These are phyloP conservation scores for Augochlorella aurata DNA, from an alignment of 2,888 invertebrate species.

Conservation along the genomic window DNA sequence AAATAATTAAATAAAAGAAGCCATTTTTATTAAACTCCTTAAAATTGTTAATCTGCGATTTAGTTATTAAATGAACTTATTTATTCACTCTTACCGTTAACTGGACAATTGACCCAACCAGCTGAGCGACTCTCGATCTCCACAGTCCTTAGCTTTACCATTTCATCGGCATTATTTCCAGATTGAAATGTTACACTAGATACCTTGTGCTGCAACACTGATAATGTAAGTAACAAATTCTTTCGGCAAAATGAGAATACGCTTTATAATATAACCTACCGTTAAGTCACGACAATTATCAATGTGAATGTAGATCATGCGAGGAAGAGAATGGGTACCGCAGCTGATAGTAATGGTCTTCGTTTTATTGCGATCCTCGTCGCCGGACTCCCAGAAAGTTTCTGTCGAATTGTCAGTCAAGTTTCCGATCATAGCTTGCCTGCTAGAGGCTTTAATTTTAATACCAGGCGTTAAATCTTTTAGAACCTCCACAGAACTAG, in stretches of 20 bases:
- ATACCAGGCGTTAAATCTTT: constrained; percentile 89
- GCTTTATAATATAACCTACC: constrained; percentile 83
- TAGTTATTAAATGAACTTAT: too few relatives aligned
- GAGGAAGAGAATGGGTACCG: constrained; percentile 86
- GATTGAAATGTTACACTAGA: constrained; percentile 92
- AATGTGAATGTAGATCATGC: constrained; percentile 92
- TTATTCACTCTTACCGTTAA: constrained; percentile 84
- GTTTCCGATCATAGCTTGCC: constrained; percentile 96
- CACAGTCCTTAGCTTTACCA: constrained; percentile 90
- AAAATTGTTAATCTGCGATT: too few relatives aligned
- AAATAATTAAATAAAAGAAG: too few relatives aligned
- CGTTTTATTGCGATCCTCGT: constrained; percentile 96
- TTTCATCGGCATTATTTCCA: constrained; percentile 91
- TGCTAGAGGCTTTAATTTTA: constrained; percentile 94
- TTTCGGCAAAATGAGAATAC: not conserved
- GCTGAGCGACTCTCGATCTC: constrained; percentile 93
- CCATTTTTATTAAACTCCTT: too few relatives aligned
- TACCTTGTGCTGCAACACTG: constrained; percentile 91
- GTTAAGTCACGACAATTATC: constrained; percentile 96
- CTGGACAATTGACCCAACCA: constrained; percentile 95
- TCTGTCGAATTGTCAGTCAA: constrained; percentile 97
- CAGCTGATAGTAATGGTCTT: constrained; percentile 91
- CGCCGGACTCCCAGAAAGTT: constrained; percentile 99
- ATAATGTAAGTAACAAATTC: constrained; percentile 28
- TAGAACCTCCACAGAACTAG: constrained; percentile 86